These are phyloP conservation scores for Plecturocebus donacophilus DNA, from an alignment of 2,113 vertebrate genomes.

Conservation along the genomic window DNA sequence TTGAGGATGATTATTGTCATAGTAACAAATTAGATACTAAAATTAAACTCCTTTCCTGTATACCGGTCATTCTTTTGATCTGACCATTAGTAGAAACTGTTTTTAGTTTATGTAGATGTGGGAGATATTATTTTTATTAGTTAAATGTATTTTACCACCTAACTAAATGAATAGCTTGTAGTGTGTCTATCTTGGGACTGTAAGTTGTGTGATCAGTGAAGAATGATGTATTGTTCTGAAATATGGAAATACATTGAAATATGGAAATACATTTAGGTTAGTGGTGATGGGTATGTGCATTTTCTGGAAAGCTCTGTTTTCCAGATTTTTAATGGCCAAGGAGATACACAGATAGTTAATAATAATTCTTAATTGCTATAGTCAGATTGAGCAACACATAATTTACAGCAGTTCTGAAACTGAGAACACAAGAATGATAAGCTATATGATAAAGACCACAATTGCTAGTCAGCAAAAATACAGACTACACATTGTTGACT, in stretches of 20 bases:
- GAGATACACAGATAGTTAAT: constrained; percentile 79
- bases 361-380: constrained; percentile 79
- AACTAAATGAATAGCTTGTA: neutral
- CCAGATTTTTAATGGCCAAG: constrained; percentile 73
- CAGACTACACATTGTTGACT: constrained; percentile 41
- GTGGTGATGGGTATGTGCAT: constrained; percentile 70
- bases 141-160: constrained; percentile 38
- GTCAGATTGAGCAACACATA: constrained; percentile 72
- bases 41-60: constrained; percentile 22
- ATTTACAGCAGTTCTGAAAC: constrained; percentile 78
- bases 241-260: constrained; percentile 62
- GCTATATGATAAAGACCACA: constrained; percentile 46
- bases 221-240: constrained; percentile 59
- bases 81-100: constrained; percentile 42
- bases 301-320: constrained; percentile 78
- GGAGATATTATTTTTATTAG: constrained; percentile 21
- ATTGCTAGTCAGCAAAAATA: constrained; percentile 58
- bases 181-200: constrained; percentile 50
- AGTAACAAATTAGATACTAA: constrained; percentile 54
- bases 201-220: constrained; percentile 61
- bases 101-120: constrained; percentile 35
- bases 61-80: constrained; percentile 21
- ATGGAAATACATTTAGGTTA: constrained; percentile 72
- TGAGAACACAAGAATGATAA: constrained; percentile 73
- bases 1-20: constrained; percentile 38